phyloP scores from a whole-genome alignment of 2,797 vertebrate species.

The Rhinogobio ventralis region DNA sequence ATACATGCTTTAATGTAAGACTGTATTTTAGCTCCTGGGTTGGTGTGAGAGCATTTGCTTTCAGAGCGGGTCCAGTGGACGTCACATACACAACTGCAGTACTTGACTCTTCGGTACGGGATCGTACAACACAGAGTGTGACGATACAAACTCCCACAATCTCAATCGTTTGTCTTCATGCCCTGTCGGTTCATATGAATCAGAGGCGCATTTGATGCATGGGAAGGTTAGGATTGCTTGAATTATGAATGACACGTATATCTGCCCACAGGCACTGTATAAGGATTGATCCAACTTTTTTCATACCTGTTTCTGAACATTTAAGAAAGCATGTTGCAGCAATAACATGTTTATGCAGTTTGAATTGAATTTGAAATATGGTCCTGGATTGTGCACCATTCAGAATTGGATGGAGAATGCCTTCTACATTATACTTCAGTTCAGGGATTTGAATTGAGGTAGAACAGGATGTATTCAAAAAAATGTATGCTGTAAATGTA shows the following conservation, averaged over 20 bases:
- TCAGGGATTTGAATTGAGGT: neutral
- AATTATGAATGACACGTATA: conserved; percentile 52
- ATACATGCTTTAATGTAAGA: neutral
- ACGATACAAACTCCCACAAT: conserved; percentile 32
- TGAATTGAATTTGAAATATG: conserved; percentile 4
- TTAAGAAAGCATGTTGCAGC: neutral
- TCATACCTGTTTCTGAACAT: conserved; percentile 18
- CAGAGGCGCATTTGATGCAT: conserved; percentile 44
- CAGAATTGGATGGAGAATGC: neutral
- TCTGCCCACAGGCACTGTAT: neutral
- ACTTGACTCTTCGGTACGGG: neutral
- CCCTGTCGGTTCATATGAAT: conserved; percentile 49
- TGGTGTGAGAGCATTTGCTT: conserved; percentile 8
- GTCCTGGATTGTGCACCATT: neutral
- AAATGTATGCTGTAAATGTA: neutral
- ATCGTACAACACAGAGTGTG: conserved; percentile 22
- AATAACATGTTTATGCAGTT: conserved; percentile 37
- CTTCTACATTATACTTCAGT: neutral
- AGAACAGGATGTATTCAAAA: neutral
- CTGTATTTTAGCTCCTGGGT: neutral
- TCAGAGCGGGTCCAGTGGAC: neutral
- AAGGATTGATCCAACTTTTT: conserved; percentile 23
- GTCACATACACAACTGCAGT: neutral
- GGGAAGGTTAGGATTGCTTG: conserved; percentile 41
- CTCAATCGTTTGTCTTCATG: conserved; percentile 47